Evolutionary conservation across 2,888 invertebrate genomes (phyloP), one percentile per base, ranked within the genome.

Genomic region (Junonia oenone): DNA sequence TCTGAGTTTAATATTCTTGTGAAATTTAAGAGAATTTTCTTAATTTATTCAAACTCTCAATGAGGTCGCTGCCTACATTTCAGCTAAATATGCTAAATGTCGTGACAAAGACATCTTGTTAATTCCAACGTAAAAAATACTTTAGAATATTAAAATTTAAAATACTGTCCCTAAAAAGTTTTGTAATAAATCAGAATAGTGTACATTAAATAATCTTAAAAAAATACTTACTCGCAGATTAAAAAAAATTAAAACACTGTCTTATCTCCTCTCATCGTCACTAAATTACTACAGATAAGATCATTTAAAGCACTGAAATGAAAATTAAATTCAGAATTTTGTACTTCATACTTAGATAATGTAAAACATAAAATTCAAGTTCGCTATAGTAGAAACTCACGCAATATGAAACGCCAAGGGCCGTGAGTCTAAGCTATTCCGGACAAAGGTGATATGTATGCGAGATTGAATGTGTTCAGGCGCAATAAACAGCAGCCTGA

Each of bases 381-480:
- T 31, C 31, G n/a, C 31, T 31, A 3, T 31, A 31, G 2, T 31
- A 11, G 9, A 33, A n/a, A 33, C 11, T 33, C n/a, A n/a, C 11
- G 4, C 4, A 40, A 40, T 11, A 19, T 17, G 8, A 40, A 17
- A 15, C n/a, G n/a, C 27, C 45, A 27, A 14, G 38, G 38, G 40
- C 31, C 19, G 40, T 22, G 22, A 31, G 13, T 17, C 31, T 11
- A 47, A 47, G 40, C 37, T 40, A 40, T 47, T 26, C 38, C 19
- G 40, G 22, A 47, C 40, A 47, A 14, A 46, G 46, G 53, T 40
- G 14, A 40, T 45, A 26, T 51, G 51, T 51, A 53, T 40, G 29
- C 40, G 19, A 53, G 40, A 26, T 47, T 14, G 29, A 40, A 33
- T n/a, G 11, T 40, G 17, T 40, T 19, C 15, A 17, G 5, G n/a